Percentiles rank a stretch among this genome's conserved stretches.
These are phyloP conservation scores for Drosophila kurseongensis DNA, from an alignment of 1,140 invertebrate genomes.

Conservation along the genomic window DNA sequence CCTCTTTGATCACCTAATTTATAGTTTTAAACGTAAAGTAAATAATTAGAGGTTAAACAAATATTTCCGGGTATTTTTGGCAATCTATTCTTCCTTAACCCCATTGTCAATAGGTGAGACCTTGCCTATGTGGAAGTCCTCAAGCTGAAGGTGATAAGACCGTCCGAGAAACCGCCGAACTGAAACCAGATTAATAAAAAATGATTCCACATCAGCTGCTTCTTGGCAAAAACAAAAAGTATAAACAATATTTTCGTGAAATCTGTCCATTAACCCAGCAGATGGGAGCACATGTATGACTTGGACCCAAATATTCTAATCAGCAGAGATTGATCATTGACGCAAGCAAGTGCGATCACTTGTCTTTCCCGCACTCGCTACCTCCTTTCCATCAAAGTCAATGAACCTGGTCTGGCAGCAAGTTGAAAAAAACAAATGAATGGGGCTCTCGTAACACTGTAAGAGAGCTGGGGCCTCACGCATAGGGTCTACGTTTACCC, in stretches of 20 bases:
- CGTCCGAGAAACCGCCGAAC: slow-evolving; percentile 3
- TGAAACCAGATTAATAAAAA: slow-evolving; percentile 2
- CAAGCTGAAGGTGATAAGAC: slow-evolving; percentile 15
- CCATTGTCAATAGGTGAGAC: slow-evolving; percentile 17
- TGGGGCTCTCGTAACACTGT: slow-evolving; percentile 39
- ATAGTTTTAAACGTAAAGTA: neutral
- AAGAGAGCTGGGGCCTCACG: slow-evolving; percentile 13
- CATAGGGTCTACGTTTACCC: neutral
- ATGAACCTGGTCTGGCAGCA: slow-evolving; percentile 33
- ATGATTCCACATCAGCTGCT: slow-evolving; percentile 27
- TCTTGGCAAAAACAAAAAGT: slow-evolving; percentile 17
- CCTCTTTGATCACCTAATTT: slow-evolving; percentile 2
- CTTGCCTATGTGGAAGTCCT: slow-evolving; percentile 18
- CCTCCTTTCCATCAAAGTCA: slow-evolving; percentile 33
- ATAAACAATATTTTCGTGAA: slow-evolving; percentile 34
- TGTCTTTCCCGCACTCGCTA: neutral
- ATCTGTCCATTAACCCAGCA: slow-evolving; percentile 40
- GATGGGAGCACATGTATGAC: slow-evolving; percentile 14
- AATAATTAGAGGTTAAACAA: neutral
- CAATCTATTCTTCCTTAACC: slow-evolving; percentile 17
- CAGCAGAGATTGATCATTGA: slow-evolving; percentile 63
- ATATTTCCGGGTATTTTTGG: slow-evolving; percentile 23
- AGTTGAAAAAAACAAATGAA: slow-evolving; percentile 31
- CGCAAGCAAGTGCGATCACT: slow-evolving; percentile 31
- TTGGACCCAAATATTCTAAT: slow-evolving; percentile 36